These are phyloP conservation scores for Bubo bubo DNA, from an alignment of 2,113 vertebrate genomes.

Conservation along the genomic window DNA sequence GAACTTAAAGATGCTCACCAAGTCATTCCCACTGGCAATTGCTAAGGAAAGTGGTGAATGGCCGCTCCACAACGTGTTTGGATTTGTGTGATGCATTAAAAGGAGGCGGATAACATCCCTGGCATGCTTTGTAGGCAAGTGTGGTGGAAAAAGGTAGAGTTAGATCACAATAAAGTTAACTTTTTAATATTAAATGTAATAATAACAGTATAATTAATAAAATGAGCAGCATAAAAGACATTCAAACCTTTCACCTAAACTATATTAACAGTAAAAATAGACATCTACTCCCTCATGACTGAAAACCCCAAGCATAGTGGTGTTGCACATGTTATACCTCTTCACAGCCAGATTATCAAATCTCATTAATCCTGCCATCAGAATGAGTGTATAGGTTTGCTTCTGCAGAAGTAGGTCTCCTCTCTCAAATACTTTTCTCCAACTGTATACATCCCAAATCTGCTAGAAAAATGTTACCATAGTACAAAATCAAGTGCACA, in stretches of 20 bases:
- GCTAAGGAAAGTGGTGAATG: constrained; percentile 89
- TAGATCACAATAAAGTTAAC: not conserved
- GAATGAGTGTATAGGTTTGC: not conserved
- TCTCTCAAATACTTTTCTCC: not conserved
- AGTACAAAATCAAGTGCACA: not conserved
- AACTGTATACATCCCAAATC: not conserved
- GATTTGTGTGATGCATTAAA: constrained; percentile 79
- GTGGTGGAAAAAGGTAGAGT: not conserved
- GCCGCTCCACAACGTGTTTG: constrained; percentile 83
- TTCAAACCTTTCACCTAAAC: not conserved
- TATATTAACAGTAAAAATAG: not conserved
- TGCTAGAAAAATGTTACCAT: not conserved
- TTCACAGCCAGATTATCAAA: not conserved
- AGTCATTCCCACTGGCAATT: constrained; percentile 84
- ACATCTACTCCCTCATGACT: not conserved
- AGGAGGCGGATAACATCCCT: constrained; percentile 79
- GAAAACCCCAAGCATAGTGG: not conserved
- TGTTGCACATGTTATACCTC: not conserved
- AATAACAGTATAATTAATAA: not conserved
- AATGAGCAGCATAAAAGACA: not conserved
- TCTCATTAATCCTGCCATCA: not conserved
- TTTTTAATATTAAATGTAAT: not conserved
- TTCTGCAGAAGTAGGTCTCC: not conserved
- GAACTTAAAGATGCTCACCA: constrained; percentile 65
- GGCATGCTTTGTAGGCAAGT: constrained; percentile 67